A percentile compares a stretch with the other conserved stretches of the same genome.
These are phyloP conservation scores for Diorhabda carinulata DNA, from an alignment of 1,140 invertebrate genomes.

Conservation along the genomic window DNA sequence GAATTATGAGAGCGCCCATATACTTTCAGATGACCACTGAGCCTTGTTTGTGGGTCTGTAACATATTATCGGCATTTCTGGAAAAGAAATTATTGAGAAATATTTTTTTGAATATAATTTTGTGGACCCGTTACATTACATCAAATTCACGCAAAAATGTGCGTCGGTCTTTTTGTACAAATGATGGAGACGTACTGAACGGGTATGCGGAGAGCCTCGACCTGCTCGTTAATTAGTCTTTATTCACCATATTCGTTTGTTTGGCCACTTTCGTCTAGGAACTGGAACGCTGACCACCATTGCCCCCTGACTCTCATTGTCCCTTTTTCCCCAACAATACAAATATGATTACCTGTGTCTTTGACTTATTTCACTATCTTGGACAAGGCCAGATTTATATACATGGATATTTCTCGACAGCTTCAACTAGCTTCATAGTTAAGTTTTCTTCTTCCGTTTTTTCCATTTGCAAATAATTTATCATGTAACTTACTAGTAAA, in stretches of 20 bases:
- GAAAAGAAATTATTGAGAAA: conserved; percentile 7
- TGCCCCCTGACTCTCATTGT: conserved; percentile 8
- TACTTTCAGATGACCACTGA: conserved; percentile 9
- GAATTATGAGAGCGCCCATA: too few species aligned
- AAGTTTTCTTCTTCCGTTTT: too few species aligned
- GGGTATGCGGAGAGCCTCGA: background rate
- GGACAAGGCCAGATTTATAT: too few species aligned
- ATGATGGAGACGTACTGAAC: conserved; percentile 4
- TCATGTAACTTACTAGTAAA: too few species aligned
- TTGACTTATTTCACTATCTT: too few species aligned
- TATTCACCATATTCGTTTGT: conserved; percentile 8
- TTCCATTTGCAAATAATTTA: too few species aligned
- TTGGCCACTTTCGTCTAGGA: conserved; percentile 6
- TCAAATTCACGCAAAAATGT: background rate
- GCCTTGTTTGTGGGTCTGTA: conserved; percentile 7
- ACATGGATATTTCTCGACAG: too few species aligned
- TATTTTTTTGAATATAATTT: background rate
- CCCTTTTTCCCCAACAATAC: background rate
- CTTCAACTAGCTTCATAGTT: too few species aligned
- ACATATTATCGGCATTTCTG: conserved; percentile 13
- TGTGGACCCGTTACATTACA: conserved; percentile 7
- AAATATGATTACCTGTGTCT: too few species aligned
- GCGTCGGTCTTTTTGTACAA: conserved; percentile 1
- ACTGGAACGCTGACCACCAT: conserved; percentile 5
- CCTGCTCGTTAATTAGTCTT: background rate